Base-by-base conservation (phyloP, 37 sponge, comb jelly and placozoan species). In the Axinella damicornis region DNA sequence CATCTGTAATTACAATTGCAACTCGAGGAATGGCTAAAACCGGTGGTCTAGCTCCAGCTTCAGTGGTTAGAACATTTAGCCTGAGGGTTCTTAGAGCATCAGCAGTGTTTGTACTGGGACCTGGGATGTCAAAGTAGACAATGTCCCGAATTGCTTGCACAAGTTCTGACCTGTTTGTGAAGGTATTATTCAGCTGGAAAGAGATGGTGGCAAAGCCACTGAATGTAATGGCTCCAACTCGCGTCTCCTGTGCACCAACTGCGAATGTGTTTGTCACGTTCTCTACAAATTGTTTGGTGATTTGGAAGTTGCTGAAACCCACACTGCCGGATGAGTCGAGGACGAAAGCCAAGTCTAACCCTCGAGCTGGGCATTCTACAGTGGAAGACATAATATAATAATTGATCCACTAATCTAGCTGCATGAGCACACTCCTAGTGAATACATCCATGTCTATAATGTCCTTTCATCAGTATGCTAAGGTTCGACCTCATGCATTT, bases 21-120 rank as follows among this genome's bases (percentile, higher is more conserved):
- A 89, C 79, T 35, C 79, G 71, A 27, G 88, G 88, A 33, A 81
- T 73, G 5, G 63, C 88, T 21, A 39, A n/a, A 14, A 25, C 32
- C 53, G 54, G 16, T 15, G 70, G 36, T 27, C 89, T 60, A 57
- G 89, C 89, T 33, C 87, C 87, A 33, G 28, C 59, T 53, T 60
- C 59, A 41, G 37, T 34, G 12, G 81, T 79, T 30, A 90, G 80
- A 0, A 78, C 81, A 15, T 46, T 38, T 11, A 21, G 27, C 0
- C 79, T 67, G 11, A 84, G 55, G 2, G 27, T 52, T 25, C 17
- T 64, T 20, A 89, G 76, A 24, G 80, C 90, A 63, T 57, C 74
- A 22, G 85, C 84, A 24, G 90, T 90, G 62, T 90, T 84, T 19
- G 90, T 90, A 65, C 90, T 73, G n/a, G 56, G 64, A 46, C 79